Evolutionary conservation across 2,797 vertebrate species (phyloP).

Genomic region (Remorina albescens): DNA sequence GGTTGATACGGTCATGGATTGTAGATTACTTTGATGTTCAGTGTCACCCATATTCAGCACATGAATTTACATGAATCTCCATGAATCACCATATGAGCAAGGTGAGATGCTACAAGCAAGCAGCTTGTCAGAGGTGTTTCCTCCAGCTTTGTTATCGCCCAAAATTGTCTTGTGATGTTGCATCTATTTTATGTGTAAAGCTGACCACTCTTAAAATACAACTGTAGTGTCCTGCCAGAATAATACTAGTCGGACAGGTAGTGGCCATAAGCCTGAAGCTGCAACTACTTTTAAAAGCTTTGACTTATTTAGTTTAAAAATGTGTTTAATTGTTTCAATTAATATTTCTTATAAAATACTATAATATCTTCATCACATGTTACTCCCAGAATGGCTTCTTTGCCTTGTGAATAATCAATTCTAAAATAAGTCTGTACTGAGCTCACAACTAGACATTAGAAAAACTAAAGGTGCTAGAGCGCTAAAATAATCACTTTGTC

Average conservation of each 20-base stretch:
- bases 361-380: neutral
- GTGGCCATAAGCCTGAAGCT: neutral
- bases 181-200: slow-evolving; percentile 29
- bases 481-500: neutral
- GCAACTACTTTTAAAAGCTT: neutral
- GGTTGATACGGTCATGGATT: slow-evolving; percentile 45
- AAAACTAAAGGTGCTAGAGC: neutral
- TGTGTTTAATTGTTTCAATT: neutral
- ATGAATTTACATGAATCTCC: slow-evolving; percentile 64
- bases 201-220: slow-evolving; percentile 2
- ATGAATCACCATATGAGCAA: slow-evolving; percentile 62
- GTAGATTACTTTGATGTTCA: slow-evolving; percentile 49
- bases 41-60: slow-evolving; percentile 44
- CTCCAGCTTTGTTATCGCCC: slow-evolving; percentile 15
- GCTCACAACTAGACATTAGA: neutral
- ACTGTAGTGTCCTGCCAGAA: neutral
- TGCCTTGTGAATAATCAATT: neutral
- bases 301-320: too few relatives aligned
- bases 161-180: slow-evolving; percentile 7
- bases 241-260: neutral
- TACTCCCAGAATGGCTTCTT: neutral
- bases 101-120: slow-evolving; percentile 67
- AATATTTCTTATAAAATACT: neutral
- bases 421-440: neutral
- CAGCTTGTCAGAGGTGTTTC: slow-evolving; percentile 43